These are phyloP conservation scores for Synergus laeviventris DNA, from an alignment of 2,888 invertebrate genomes.

Conservation along the genomic window DNA sequence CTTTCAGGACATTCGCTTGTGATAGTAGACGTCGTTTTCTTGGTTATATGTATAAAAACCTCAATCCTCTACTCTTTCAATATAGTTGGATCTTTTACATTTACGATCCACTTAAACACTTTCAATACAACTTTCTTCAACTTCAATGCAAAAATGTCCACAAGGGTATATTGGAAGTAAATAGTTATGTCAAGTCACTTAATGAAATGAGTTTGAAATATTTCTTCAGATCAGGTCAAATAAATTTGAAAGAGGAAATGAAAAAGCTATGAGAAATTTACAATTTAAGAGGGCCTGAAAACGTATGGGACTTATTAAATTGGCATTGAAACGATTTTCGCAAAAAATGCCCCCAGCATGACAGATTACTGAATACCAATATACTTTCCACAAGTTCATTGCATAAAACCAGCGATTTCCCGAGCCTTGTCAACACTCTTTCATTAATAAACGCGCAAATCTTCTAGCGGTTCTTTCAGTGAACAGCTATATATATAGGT, in stretches of 20 bases:
- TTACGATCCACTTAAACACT: slow-evolving; percentile 48
- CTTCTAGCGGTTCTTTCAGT: slow-evolving; percentile 51
- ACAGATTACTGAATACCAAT: slow-evolving; percentile 4
- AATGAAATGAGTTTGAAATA: not conserved
- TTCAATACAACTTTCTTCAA: slow-evolving; percentile 34
- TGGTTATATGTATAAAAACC: slow-evolving; percentile 16
- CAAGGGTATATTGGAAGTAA: slow-evolving; percentile 12
- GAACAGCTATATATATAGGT: slow-evolving; percentile 39
- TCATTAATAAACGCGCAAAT: slow-evolving; percentile 62
- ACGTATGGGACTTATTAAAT: no score
- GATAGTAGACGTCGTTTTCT: slow-evolving; percentile 6
- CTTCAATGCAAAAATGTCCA: slow-evolving; percentile 9
- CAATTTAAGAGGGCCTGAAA: no score
- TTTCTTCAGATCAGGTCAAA: not conserved
- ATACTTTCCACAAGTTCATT: not conserved
- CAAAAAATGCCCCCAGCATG: not conserved
- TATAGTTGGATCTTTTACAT: slow-evolving; percentile 45
- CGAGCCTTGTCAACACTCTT: slow-evolving; percentile 35
- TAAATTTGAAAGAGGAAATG: not conserved
- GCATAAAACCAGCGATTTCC: not conserved
- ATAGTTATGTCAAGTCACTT: slow-evolving; percentile 20
- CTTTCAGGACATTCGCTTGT: not conserved
- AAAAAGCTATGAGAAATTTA: no score
- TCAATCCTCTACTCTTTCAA: not conserved
- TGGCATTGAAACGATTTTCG: not conserved